Percentiles rank a stretch among this genome's conserved stretches.
Conservation (phyloP, 2,113 vertebrate species). For the Chaetodon auriga region DNA sequence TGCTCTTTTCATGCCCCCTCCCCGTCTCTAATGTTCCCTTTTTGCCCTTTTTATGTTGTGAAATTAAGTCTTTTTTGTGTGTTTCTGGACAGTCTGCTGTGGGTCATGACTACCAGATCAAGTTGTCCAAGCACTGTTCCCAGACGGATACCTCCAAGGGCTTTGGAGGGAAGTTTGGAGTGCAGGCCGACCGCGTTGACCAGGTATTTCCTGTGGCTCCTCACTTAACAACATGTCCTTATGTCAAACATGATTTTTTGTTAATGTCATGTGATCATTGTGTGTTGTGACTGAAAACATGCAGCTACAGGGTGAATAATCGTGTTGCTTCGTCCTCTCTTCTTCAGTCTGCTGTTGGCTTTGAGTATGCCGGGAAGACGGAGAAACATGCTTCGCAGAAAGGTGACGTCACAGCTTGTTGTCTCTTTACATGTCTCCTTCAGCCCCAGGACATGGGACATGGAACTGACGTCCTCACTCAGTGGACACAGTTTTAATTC, state of each 20-base stretch:
- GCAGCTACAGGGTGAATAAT: neutral
- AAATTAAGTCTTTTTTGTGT: neutral
- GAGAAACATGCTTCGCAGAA: conserved; percentile 98
- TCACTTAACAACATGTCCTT: neutral
- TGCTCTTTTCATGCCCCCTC: neutral
- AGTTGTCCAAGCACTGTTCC: conserved; percentile 94
- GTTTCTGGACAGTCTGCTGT: conserved; percentile 90
- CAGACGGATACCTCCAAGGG: conserved; percentile 94
- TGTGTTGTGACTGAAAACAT: neutral
- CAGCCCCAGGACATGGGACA: neutral
- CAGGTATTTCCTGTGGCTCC: conserved; percentile 84
- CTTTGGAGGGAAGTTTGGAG: conserved; percentile 96
- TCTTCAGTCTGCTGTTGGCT: conserved; percentile 95
- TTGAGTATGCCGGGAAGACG: conserved; percentile 96
- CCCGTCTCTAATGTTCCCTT: neutral
- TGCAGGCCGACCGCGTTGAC: conserved; percentile 94
- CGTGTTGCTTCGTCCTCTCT: conserved; percentile 17
- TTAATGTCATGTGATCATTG: neutral
- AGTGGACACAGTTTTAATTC: neutral
- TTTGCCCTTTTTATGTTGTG: neutral
- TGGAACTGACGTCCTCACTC: neutral
- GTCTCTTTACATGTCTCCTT: neutral
- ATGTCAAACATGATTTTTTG: neutral
- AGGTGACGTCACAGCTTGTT: conserved; percentile 82
- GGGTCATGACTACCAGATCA: conserved; percentile 95